Conservation (phyloP, 2,888 invertebrate species). For the Nowickia ferox region DNA sequence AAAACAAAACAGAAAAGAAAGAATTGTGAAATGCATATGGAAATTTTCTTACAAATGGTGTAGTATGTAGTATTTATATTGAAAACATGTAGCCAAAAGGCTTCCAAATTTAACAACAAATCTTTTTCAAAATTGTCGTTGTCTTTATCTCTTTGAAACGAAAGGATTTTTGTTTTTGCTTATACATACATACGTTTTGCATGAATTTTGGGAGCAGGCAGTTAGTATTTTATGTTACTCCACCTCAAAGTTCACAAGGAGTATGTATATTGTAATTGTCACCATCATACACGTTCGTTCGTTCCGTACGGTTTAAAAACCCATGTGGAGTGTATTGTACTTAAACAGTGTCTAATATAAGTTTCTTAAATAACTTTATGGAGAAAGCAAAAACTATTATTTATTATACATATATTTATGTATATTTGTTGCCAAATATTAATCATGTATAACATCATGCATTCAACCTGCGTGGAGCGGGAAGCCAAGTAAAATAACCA, state of each 20-base stretch:
- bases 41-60: conserved; percentile 54
- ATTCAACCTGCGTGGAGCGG: too few relatives aligned
- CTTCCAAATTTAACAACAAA: conserved; percentile 59
- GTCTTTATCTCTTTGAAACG: conserved; percentile 30
- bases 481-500: too few relatives aligned
- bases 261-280: conserved; percentile 58
- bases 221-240: conserved; percentile 52
- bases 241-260: conserved; percentile 64
- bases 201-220: conserved; percentile 27
- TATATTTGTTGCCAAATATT: too few relatives aligned
- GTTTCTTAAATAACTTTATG: background rate
- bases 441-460: too few relatives aligned
- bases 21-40: conserved; percentile 54
- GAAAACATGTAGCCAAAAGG: conserved; percentile 59
- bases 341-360: conserved; percentile 17
- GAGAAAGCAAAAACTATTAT: too few relatives aligned
- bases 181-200: background rate
- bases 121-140: conserved; percentile 49
- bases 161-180: conserved; percentile 55
- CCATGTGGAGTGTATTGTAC: conserved; percentile 21
- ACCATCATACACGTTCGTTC: conserved; percentile 42
- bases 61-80: conserved; percentile 18
- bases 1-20: conserved; percentile 5
- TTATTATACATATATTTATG: too few relatives aligned
- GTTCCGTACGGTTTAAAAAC: background rate